Evolutionary conservation across 2,888 invertebrate genomes (phyloP), one percentile per base, ranked within the genome.

Genomic region (Bellardia bayeri): DNA sequence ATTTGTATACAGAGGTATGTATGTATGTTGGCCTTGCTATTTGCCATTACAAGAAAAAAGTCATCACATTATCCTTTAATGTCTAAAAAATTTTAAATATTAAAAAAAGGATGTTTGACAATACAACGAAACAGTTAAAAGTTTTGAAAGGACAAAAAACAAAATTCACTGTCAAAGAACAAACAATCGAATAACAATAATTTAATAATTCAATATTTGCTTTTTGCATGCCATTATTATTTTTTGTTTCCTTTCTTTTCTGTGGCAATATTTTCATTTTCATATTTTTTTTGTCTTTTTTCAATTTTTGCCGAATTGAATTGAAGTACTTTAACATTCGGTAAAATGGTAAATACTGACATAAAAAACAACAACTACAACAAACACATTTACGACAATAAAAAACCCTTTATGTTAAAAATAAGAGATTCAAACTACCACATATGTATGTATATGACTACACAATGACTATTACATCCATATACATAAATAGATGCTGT

Each of bases 141-240:
- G 75, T 83, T 86, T 72, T 16, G 75, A 40, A 23, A 80, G 16
- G 14, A 58, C 51, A 58, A 71, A 63, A 66, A 76, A 64, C 63
- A 74, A 72, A 69, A 82, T 80, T 79, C 72, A 69, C 75, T 82
- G 16, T 49, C 63, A 83, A 74, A 83, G 69, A 71, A 76, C 56
- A 75, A 87, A 87, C 85, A 87, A 87, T 87, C 85, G 87, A 85
- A 87, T 87, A 82, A 87, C 85, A 87, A 87, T 87, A 87, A 87
- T 82, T 87, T 87, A 87, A 87, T 87, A 87, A 85, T 87, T 85
- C 85, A 87, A 87, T 87, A 85, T 87, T 87, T 87, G 66, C 87
- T 84, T 69, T 79, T 79, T 76, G 80, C 72, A 75, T 87, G 87
- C 78, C 88, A 85, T 82, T 82, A 87, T 81, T 82, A 64, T 74